Percentiles rank a stretch among this genome's conserved stretches.
Conservation (phyloP, 2,113 vertebrate species). For the Chloropsis cyanopogon region DNA sequence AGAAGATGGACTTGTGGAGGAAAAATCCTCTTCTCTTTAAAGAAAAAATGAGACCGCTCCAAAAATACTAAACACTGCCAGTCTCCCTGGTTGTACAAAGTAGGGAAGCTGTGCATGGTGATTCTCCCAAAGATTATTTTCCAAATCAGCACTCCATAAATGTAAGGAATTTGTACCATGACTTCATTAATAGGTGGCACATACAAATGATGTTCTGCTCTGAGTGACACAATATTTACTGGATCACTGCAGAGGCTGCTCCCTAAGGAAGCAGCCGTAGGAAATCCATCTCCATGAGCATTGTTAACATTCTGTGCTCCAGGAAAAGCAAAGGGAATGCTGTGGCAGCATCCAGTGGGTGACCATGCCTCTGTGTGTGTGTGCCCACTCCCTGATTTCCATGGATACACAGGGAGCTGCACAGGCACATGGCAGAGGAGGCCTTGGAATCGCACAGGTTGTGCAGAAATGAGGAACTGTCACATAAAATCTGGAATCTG, state of each 20-base stretch:
- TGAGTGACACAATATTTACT: background rate
- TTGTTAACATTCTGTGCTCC: background rate
- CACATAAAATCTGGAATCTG: constrained; percentile 62
- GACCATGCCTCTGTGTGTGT: background rate
- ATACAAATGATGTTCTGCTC: background rate
- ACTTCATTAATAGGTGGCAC: background rate
- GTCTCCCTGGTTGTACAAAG: background rate
- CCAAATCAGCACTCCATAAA: background rate
- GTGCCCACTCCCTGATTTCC: background rate
- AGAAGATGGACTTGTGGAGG: background rate
- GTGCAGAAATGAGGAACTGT: constrained; percentile 13
- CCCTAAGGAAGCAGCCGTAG: background rate
- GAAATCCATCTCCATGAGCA: background rate
- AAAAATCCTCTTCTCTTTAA: background rate
- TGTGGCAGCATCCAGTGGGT: background rate
- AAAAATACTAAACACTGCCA: background rate
- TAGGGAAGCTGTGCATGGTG: background rate
- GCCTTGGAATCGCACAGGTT: background rate
- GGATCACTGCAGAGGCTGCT: background rate
- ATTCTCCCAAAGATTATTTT: background rate
- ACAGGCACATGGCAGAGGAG: background rate
- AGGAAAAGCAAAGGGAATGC: background rate
- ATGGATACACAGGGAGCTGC: background rate
- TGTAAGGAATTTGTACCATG: background rate
- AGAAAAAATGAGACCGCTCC: background rate